Evolutionary conservation across 2,113 vertebrate genomes (phyloP).

Genomic region (Chelonoidis abingdonii): DNA sequence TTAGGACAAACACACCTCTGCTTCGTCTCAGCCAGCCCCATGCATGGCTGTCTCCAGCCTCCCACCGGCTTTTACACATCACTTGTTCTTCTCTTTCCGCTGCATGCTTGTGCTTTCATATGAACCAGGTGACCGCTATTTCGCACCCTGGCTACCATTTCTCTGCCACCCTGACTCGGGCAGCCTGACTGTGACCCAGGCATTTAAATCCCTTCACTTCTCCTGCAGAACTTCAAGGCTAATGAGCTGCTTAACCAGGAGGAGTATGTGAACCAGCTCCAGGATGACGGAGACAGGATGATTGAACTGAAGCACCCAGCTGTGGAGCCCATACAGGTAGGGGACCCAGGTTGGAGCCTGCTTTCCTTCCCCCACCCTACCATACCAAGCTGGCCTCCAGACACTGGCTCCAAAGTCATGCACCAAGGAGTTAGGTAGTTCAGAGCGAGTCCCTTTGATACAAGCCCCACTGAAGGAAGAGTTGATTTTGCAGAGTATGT

Average conservation of each 20-base stretch:
- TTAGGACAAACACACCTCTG: not conserved
- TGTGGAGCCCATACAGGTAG: constrained; percentile 87
- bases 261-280: constrained; percentile 88
- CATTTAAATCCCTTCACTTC: not conserved
- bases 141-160: not conserved
- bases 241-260: constrained; percentile 91
- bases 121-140: not conserved
- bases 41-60: not conserved
- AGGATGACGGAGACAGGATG: constrained; percentile 93
- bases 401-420: not conserved
- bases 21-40: not conserved
- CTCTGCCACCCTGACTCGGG: not conserved
- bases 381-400: not conserved
- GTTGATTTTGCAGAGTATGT: not conserved
- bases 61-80: not conserved
- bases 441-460: not conserved
- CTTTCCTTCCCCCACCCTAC: not conserved
- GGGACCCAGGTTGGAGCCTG: not conserved
- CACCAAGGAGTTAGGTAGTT: too few species aligned
- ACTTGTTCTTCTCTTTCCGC: not conserved
- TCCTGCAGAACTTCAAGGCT: constrained; percentile 90
- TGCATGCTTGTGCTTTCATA: not conserved
- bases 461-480: not conserved
- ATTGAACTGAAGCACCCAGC: constrained; percentile 93
- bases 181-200: not conserved